These are phyloP conservation scores for Glossosoma conforme DNA, from an alignment of 1,140 invertebrate species.

Conservation along the genomic window DNA sequence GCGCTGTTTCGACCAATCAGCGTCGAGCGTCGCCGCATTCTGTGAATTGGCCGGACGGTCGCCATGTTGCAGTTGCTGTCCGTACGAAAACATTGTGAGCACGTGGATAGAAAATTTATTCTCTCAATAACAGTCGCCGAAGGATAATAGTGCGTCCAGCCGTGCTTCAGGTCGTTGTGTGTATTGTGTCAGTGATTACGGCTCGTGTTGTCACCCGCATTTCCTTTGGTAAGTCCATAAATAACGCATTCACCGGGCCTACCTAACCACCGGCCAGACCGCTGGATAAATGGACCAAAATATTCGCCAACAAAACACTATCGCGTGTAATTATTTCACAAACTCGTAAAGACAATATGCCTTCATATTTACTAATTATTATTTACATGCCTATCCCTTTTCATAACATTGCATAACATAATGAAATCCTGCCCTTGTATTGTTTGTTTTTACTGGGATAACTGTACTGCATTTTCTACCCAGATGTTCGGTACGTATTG, in stretches of 20 bases:
- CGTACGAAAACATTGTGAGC: constrained; percentile 48
- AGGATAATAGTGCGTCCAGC: constrained; percentile 12
- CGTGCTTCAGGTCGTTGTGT: constrained; percentile 5
- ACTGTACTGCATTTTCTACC: no score
- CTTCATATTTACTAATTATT: constrained; percentile 6
- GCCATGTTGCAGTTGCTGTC: constrained; percentile 53
- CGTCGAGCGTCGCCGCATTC: constrained; percentile 19
- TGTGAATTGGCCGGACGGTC: constrained; percentile 37
- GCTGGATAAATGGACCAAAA: no score
- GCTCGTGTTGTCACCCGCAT: neutral
- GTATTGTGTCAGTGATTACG: constrained; percentile 20
- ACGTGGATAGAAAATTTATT: constrained; percentile 41
- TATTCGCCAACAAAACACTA: no score
- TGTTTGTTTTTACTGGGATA: constrained; percentile 19
- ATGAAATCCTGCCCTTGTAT: constrained; percentile 12
- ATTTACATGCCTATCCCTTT: constrained; percentile 3
- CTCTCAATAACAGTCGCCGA: constrained; percentile 7
- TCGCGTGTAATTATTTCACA: no score
- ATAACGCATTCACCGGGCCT: constrained; percentile 9
- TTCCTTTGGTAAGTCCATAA: constrained; percentile 13
- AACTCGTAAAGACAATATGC: no score
- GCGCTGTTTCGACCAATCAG: no score
- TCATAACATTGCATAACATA: constrained; percentile 21
- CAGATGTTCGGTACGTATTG: no score
- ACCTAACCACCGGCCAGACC: constrained; percentile 21